These are phyloP conservation scores for Cephalotes varians DNA, from an alignment of 2,888 invertebrate genomes.

Conservation along the genomic window DNA sequence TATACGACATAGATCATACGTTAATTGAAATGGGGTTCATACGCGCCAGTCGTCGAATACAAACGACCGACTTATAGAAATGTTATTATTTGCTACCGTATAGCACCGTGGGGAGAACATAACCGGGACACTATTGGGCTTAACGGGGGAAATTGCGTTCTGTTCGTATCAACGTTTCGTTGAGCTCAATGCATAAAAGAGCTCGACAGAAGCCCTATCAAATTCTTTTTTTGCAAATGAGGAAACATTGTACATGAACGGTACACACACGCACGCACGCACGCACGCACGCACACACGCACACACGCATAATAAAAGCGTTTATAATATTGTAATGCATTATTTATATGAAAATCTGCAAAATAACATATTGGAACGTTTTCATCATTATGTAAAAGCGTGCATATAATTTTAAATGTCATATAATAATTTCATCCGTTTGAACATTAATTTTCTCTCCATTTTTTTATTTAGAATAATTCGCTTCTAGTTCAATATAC, in stretches of 20 bases:
- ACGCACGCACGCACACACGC: no score
- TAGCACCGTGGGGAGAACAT: constrained; percentile 61
- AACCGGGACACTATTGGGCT: constrained; percentile 68
- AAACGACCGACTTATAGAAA: constrained; percentile 86
- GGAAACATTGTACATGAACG: not conserved
- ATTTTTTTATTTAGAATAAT: not conserved
- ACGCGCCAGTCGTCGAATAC: constrained; percentile 84
- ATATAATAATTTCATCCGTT: not conserved
- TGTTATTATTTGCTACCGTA: constrained; percentile 83
- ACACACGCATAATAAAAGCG: no score
- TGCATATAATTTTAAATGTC: not conserved
- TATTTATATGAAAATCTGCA: not conserved
- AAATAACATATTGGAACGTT: not conserved
- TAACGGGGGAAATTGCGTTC: constrained; percentile 81
- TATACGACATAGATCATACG: constrained; percentile 85
- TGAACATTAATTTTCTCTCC: not conserved
- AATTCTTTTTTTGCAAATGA: constrained; percentile 37
- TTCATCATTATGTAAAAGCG: not conserved
- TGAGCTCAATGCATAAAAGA: constrained; percentile 46
- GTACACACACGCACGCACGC: no score
- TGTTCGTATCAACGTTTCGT: constrained; percentile 76
- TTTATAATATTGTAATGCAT: not conserved
- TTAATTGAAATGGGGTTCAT: constrained; percentile 86
- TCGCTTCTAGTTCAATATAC: not conserved
- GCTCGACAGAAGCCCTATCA: constrained; percentile 12